phyloP scores from a whole-genome alignment of 2,888 invertebrate species.

The Bhutanitis thaidina region DNA sequence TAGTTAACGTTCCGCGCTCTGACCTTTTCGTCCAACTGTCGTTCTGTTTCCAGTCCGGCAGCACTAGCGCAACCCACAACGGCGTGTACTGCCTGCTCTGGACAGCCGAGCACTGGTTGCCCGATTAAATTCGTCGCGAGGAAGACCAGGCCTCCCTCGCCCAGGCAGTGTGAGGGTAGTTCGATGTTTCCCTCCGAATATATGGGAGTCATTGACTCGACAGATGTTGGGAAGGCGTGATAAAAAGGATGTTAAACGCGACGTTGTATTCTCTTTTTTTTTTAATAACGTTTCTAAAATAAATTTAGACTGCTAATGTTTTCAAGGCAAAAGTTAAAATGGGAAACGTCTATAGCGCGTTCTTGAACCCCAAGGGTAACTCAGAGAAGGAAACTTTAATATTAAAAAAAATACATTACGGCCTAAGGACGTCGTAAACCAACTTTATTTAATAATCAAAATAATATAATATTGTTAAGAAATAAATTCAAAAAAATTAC shows the following conservation, averaged over 20 bases:
- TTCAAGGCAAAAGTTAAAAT: neutral
- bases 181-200: neutral
- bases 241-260: too few relatives aligned
- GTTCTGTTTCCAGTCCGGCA: conserved; percentile 30
- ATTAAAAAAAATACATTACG: too few relatives aligned
- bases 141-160: neutral
- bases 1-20: too few relatives aligned
- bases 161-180: neutral
- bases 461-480: too few relatives aligned
- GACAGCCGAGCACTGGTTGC: conserved; percentile 85
- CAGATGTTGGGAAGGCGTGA: neutral
- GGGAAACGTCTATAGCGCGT: neutral
- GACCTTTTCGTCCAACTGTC: too few relatives aligned
- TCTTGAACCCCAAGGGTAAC: neutral
- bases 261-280: too few relatives aligned
- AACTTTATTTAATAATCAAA: too few relatives aligned
- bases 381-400: neutral
- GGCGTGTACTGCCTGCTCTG: conserved; percentile 85
- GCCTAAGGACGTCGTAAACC: too few relatives aligned
- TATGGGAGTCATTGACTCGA: neutral
- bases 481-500: too few relatives aligned
- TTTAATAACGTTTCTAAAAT: too few relatives aligned
- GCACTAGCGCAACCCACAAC: conserved; percentile 36
- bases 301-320: neutral
- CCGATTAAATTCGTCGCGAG: conserved; percentile 40